Evolutionary conservation across 1,140 invertebrate genomes (phyloP).

Genomic region (Drosophila micromelanica): DNA sequence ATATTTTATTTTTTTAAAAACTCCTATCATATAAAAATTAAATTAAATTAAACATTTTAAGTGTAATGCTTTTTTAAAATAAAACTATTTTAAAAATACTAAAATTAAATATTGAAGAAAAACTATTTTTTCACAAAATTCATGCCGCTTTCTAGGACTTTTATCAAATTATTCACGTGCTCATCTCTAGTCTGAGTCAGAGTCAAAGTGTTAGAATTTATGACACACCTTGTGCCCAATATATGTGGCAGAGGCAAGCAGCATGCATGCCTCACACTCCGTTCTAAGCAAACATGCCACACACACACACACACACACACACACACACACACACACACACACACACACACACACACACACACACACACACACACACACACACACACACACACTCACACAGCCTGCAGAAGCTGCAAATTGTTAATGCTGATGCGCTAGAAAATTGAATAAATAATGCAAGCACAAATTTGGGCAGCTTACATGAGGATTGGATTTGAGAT

Average conservation of each 20-base stretch:
- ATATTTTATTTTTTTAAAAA: too few relatives aligned
- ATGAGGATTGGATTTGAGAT: conserved; percentile 89
- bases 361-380: conserved; percentile 23
- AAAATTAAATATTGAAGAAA: too few relatives aligned
- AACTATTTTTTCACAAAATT: too few relatives aligned
- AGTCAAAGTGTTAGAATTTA: conserved; percentile 32
- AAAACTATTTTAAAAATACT: too few relatives aligned
- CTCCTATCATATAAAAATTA: too few relatives aligned
- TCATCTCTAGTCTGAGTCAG: neutral
- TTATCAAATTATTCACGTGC: neutral
- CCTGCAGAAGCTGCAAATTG: conserved; percentile 41
- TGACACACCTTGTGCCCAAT: conserved; percentile 36
- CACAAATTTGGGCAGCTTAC: conserved; percentile 79
- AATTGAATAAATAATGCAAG: conserved; percentile 69
- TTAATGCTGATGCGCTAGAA: conserved; percentile 62
- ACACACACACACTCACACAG: neutral
- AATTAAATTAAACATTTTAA: too few relatives aligned
- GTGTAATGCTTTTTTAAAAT: too few relatives aligned
- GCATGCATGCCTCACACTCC: conserved; percentile 11
- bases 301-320: neutral
- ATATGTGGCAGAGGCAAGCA: conserved; percentile 10
- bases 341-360: too few relatives aligned
- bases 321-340: neutral
- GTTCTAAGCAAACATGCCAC: neutral
- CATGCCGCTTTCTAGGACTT: too few relatives aligned